Evolutionary conservation across 2,888 invertebrate species (phyloP).

Genomic region (Perithous albicinctus): DNA sequence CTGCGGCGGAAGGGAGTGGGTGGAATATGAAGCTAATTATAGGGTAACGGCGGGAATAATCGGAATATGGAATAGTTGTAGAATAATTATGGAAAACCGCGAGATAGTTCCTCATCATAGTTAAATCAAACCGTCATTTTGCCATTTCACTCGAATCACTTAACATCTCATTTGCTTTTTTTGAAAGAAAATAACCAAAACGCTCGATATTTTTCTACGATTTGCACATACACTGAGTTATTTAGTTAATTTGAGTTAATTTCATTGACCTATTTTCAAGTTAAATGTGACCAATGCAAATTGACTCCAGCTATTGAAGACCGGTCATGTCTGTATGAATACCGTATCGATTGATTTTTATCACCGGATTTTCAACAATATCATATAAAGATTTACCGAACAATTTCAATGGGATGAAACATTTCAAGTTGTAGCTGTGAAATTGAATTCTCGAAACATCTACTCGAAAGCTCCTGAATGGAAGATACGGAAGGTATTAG

Average conservation of each 20-base stretch:
- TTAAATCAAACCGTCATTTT: background rate
- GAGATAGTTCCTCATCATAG: background rate
- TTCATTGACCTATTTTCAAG: too few species aligned
- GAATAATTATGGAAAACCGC: constrained; percentile 12
- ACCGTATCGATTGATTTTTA: too few species aligned
- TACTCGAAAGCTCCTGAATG: background rate
- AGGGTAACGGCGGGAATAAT: background rate
- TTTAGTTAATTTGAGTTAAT: too few species aligned
- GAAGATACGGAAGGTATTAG: background rate
- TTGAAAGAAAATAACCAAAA: too few species aligned
- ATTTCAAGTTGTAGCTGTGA: too few species aligned
- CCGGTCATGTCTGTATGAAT: too few species aligned
- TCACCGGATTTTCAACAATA: too few species aligned
- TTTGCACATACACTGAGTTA: background rate
- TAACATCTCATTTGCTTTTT: background rate
- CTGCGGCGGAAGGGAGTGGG: background rate
- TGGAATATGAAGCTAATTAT: background rate
- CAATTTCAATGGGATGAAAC: too few species aligned
- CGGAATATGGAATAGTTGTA: constrained; percentile 3
- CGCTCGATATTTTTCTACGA: background rate
- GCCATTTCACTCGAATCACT: background rate
- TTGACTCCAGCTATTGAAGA: too few species aligned
- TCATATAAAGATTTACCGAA: too few species aligned
- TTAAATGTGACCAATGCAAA: too few species aligned
- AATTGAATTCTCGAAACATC: background rate